Conservation (phyloP, 35 echinoderm and acorn worm species). For the Hemicentrotus pulcherrimus region DNA sequence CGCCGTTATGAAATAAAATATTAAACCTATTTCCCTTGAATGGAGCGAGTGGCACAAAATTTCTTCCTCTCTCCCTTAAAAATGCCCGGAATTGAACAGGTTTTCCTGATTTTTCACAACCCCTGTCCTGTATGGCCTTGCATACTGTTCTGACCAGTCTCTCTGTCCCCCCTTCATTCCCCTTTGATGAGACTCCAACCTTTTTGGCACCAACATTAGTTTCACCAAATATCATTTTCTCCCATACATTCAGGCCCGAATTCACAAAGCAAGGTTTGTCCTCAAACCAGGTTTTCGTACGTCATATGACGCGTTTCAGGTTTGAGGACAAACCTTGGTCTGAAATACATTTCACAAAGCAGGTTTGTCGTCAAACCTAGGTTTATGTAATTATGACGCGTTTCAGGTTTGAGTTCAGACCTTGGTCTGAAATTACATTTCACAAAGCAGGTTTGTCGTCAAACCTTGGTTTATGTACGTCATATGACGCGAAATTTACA, state of each 20-base stretch:
- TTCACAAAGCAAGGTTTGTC: too few relatives aligned
- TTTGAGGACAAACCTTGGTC: too few relatives aligned
- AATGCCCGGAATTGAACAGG: neutral
- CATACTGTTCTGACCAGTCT: neutral
- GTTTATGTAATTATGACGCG: too few relatives aligned
- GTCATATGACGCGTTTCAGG: too few relatives aligned
- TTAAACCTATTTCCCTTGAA: neutral
- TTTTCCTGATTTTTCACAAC: neutral
- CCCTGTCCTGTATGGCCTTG: neutral
- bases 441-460: too few relatives aligned
- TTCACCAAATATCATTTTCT: neutral
- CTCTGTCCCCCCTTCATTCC: neutral
- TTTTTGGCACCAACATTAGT: neutral
- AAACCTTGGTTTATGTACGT: too few relatives aligned
- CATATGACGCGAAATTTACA: too few relatives aligned
- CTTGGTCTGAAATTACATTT: too few relatives aligned
- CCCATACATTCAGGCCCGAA: neutral
- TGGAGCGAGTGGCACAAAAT: neutral
- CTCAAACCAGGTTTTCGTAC: too few relatives aligned
- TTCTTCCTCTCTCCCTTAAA: neutral
- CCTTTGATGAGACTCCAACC: neutral
- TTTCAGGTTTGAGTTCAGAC: too few relatives aligned
- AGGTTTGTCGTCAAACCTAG: too few relatives aligned
- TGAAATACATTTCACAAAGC: too few relatives aligned
- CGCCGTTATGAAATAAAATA: neutral